Percentiles rank a stretch among this genome's conserved stretches.
phyloP scores from a whole-genome alignment of 2,888 invertebrate species.

The Agrochola macilenta region DNA sequence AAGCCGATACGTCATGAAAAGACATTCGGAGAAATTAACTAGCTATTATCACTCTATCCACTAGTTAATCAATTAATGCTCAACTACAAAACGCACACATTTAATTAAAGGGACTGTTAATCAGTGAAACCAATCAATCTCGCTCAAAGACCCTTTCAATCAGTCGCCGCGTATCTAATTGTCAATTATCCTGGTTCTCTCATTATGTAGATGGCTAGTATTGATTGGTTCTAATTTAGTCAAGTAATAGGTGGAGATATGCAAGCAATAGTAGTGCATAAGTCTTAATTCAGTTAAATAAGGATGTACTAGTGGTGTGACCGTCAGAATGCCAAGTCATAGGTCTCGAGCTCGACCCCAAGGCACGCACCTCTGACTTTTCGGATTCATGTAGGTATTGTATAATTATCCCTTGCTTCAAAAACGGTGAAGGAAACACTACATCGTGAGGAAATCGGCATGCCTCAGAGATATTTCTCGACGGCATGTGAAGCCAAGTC shows the following conservation, averaged over 20 bases:
- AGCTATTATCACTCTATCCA: neutral
- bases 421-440: too few species aligned
- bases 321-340: too few species aligned
- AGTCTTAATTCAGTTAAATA: neutral
- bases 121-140: slow-evolving; percentile 17
- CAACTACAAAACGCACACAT: neutral
- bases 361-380: too few species aligned
- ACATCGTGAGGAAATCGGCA: too few species aligned
- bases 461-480: too few species aligned
- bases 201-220: neutral
- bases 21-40: neutral
- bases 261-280: neutral
- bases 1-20: neutral
- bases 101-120: slow-evolving; percentile 14
- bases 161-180: slow-evolving; percentile 17
- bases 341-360: too few species aligned
- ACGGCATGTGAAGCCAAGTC: too few species aligned
- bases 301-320: too few species aligned
- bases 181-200: slow-evolving; percentile 13
- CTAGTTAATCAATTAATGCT: neutral
- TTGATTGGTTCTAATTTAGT: neutral
- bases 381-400: too few species aligned
- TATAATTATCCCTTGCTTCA: too few species aligned
- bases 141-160: slow-evolving; percentile 19
- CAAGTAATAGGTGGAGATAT: neutral